Evolutionary conservation across 2,888 invertebrate genomes (phyloP), one percentile per base, ranked within the genome.

Genomic region (Octodonta nipae): DNA sequence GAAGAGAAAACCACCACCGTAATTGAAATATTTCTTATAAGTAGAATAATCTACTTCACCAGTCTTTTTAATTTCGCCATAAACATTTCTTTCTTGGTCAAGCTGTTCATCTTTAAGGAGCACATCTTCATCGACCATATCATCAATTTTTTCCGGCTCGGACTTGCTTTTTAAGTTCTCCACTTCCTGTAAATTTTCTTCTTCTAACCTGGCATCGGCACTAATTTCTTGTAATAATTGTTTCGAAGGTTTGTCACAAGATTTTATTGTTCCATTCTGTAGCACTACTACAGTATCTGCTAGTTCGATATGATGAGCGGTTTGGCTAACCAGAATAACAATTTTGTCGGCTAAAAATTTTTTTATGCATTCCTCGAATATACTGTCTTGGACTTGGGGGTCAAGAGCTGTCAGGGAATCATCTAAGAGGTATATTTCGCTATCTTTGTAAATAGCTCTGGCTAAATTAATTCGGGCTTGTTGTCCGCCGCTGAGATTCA

Each of bases 401-500:
- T 89, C 89, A n/a, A 89, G 84, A 0, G 89, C 88, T 41, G 85
- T 78, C 12, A 89, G 64, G 0, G 88, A 88, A 61, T 89, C 89
- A 56, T 89, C 89, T 28, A 91, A 61, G 4, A 89, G 61, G 54
- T 86, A 89, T 38, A 88, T 77, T 38, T 86, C 83, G 0, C 83
- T 75, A 33, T 85, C 73, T 20, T 78, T 75, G 60, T 87, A 88
- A 2, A 87, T 73, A 0, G 86, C 78, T 43, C 89, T 72, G 0
- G 85, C 86, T 26, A 91, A 67, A 32, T 83, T 84, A 30, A 92
- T 78, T 42, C 91, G 71, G 0, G 88, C 87, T 44, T 84, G 77
- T 55, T 89, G 89, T 2, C 88, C 83, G 57, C 73, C 81, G 51
- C 77, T 78, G 20, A 83, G 59, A 41, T 73, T 74, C 4, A 76